A percentile compares a stretch with the other conserved stretches of the same genome.
Evolutionary conservation across 1,140 invertebrate genomes (phyloP).

Genomic region (Orussus abietinus): DNA sequence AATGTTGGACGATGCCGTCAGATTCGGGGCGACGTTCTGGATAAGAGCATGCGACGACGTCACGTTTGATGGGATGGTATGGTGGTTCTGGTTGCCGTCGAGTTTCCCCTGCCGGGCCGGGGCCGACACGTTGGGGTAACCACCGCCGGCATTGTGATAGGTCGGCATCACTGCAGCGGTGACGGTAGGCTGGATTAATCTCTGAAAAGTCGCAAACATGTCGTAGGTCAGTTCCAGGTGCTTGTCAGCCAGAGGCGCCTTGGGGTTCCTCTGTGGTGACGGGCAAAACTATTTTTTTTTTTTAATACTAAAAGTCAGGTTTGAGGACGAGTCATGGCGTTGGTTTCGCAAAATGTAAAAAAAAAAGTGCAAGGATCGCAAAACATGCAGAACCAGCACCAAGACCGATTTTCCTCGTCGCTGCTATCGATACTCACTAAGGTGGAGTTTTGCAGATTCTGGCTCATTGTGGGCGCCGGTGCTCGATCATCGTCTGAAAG

Average conservation of each 20-base stretch:
- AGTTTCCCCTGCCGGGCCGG: constrained; percentile 45
- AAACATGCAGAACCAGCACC: no score
- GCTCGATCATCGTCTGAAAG: constrained; percentile 5
- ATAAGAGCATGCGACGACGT: constrained; percentile 40
- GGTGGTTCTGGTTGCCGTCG: constrained; percentile 50
- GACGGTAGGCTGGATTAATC: constrained; percentile 22
- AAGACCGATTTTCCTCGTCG: background rate
- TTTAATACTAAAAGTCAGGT: no score
- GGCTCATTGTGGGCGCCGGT: background rate
- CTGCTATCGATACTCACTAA: constrained; percentile 3
- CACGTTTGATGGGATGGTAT: constrained; percentile 49
- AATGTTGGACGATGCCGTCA: constrained; percentile 29
- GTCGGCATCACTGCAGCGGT: constrained; percentile 48
- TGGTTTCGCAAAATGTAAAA: background rate
- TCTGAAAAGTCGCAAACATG: no score
- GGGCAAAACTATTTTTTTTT: no score
- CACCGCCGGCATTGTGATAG: constrained; percentile 51
- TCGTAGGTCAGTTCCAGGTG: no score
- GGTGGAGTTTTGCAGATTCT: constrained; percentile 8
- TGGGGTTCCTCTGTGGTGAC: no score
- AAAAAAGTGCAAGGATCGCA: background rate
- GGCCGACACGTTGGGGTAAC: constrained; percentile 51
- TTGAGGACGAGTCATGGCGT: no score
- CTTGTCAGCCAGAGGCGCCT: no score
- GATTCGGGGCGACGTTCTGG: constrained; percentile 41